These are phyloP conservation scores for Athene cunicularia DNA, from an alignment of 2,113 vertebrate species.

Conservation along the genomic window DNA sequence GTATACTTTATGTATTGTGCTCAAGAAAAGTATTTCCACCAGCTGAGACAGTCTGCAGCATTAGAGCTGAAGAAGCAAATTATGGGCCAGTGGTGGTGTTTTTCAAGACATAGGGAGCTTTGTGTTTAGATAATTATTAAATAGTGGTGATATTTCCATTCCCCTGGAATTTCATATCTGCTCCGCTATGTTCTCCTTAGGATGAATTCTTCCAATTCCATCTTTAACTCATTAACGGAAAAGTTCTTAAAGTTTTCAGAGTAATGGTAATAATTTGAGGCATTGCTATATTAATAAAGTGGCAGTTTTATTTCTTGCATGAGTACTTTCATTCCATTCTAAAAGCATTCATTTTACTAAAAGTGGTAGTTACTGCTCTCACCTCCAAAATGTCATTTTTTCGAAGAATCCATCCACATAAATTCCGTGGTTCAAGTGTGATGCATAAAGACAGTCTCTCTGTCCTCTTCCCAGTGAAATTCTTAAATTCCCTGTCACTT, in stretches of 20 bases:
- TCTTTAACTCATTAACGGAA: background rate
- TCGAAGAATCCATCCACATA: background rate
- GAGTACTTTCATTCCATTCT: background rate
- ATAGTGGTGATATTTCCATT: background rate
- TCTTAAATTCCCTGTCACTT: background rate
- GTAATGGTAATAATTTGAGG: background rate
- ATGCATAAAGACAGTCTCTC: background rate
- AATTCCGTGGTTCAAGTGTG: background rate
- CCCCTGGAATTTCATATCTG: background rate
- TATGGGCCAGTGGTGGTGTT: conserved; percentile 59
- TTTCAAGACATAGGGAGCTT: conserved; percentile 52
- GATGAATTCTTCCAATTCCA: background rate
- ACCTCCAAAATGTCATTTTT: background rate
- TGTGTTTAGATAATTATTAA: conserved; percentile 50
- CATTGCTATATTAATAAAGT: background rate
- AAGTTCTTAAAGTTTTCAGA: background rate
- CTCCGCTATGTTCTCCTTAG: accelerated
- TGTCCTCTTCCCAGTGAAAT: background rate
- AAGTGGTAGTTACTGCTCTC: background rate
- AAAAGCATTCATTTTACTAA: background rate
- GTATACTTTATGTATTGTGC: conserved; percentile 45
- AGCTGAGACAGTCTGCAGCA: conserved; percentile 30
- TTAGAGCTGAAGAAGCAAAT: conserved; percentile 37
- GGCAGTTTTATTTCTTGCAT: accelerated
- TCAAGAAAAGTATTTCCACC: conserved; percentile 69